Evolutionary conservation across 2,113 vertebrate species (phyloP).

Genomic region (Emydocephalus ijimae): DNA sequence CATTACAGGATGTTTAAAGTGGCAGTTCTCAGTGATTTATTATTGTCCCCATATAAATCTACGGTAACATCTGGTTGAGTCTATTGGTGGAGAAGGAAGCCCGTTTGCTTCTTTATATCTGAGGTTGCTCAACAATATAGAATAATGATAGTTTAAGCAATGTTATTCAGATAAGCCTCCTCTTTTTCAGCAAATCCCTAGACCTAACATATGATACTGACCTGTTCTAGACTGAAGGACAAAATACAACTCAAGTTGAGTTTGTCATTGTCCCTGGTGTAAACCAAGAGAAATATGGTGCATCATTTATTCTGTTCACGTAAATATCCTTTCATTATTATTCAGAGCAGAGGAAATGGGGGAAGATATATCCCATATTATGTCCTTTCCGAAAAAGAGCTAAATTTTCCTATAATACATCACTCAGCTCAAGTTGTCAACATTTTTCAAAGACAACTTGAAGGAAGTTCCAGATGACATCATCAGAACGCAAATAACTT

Average conservation of each 20-base stretch:
- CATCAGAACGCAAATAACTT: conserved; percentile 45
- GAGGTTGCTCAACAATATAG: background rate
- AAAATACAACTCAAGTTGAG: background rate
- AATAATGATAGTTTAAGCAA: background rate
- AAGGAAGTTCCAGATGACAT: conserved; percentile 42
- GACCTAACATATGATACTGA: background rate
- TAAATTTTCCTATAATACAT: background rate
- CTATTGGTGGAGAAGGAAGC: background rate
- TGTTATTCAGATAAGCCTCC: background rate
- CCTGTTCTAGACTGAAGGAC: background rate
- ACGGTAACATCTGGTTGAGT: background rate
- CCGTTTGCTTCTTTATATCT: background rate
- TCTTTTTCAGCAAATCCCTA: background rate
- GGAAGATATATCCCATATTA: background rate
- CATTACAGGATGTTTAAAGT: background rate
- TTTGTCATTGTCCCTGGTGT: background rate
- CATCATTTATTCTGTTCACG: background rate
- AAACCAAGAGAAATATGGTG: background rate
- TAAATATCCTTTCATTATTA: background rate
- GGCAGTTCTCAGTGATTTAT: background rate
- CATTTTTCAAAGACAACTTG: conserved; percentile 17
- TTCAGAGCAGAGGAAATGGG: too few species aligned
- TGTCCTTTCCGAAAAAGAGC: background rate
- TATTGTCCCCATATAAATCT: background rate
- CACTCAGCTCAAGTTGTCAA: background rate